Evolutionary conservation across 1,140 invertebrate genomes (phyloP).

Genomic region (Stenopsyche tienmushanensis): DNA sequence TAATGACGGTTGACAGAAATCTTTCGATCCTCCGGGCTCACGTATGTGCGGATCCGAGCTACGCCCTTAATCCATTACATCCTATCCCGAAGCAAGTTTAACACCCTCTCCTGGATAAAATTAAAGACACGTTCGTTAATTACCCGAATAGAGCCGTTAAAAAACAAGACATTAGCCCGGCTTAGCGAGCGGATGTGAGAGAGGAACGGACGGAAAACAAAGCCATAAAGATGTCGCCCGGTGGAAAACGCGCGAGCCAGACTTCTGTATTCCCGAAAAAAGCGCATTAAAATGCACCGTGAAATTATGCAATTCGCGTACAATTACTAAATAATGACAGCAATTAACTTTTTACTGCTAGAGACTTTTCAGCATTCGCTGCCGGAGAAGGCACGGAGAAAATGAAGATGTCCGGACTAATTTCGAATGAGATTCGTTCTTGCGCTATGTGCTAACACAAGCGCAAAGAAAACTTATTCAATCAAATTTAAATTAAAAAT

Average conservation of each 20-base stretch:
- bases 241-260: background rate
- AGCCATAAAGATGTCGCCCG: conserved; percentile 19
- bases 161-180: conserved; percentile 17
- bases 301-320: conserved; percentile 10
- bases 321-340: conserved; percentile 14
- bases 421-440: background rate
- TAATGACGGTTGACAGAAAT: background rate
- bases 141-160: conserved; percentile 17
- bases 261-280: too few relatives aligned
- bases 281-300: conserved; percentile 15
- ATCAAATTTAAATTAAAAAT: too few relatives aligned
- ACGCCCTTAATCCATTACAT: background rate
- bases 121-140: conserved; percentile 26
- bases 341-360: conserved; percentile 26
- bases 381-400: background rate
- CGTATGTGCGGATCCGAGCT: background rate
- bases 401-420: background rate
- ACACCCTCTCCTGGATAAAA: conserved; percentile 7
- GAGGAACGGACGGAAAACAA: conserved; percentile 2
- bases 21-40: background rate
- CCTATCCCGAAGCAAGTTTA: background rate
- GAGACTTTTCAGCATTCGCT: too few relatives aligned
- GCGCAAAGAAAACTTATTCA: too few relatives aligned
- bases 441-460: background rate
- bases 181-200: background rate